Evolutionary conservation across 2,797 vertebrate species (phyloP).

Genomic region (Hydrocynus forskahlii): DNA sequence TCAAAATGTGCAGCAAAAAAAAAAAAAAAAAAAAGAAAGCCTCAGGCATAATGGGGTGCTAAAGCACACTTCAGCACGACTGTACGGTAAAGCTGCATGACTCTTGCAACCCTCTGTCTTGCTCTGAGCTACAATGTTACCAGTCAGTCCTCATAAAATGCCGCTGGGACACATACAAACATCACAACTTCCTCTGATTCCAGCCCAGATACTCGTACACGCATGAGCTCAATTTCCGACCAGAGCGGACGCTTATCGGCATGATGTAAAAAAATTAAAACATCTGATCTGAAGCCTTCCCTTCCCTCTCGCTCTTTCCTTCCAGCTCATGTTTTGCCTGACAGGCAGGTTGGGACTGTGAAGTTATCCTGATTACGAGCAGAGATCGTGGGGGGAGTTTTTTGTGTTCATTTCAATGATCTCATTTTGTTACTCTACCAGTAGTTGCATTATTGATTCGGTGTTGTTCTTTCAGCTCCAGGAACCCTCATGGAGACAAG

Average conservation of each 20-base stretch:
- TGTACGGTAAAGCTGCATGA: not conserved
- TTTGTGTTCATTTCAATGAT: slow-evolving; percentile 29
- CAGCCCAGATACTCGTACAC: slow-evolving; percentile 30
- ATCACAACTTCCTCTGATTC: slow-evolving; percentile 23
- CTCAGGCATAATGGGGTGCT: too few relatives aligned
- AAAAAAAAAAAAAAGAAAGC: too few relatives aligned
- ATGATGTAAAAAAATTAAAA: slow-evolving; percentile 31
- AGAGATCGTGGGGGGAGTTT: slow-evolving; percentile 56
- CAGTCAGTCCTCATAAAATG: not conserved
- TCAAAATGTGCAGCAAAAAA: too few relatives aligned
- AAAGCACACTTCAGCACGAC: too few relatives aligned
- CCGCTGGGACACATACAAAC: slow-evolving; percentile 26
- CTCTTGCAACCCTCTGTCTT: not conserved
- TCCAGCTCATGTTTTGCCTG: slow-evolving; percentile 53
- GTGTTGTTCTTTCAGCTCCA: slow-evolving; percentile 49
- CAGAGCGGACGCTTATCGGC: slow-evolving; percentile 42
- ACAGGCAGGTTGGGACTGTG: slow-evolving; percentile 53
- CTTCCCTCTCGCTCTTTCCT: not conserved
- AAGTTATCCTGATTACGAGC: slow-evolving; percentile 68
- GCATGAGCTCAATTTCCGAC: slow-evolving; percentile 53
- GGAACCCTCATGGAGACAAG: slow-evolving; percentile 63
- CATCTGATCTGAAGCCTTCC: slow-evolving; percentile 22
- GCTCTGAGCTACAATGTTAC: slow-evolving; percentile 34
- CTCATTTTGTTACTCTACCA: slow-evolving; percentile 58
- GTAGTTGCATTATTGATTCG: slow-evolving; percentile 51